phyloP scores from a whole-genome alignment of 2,797 vertebrate species.

The Acanthornis magna region DNA sequence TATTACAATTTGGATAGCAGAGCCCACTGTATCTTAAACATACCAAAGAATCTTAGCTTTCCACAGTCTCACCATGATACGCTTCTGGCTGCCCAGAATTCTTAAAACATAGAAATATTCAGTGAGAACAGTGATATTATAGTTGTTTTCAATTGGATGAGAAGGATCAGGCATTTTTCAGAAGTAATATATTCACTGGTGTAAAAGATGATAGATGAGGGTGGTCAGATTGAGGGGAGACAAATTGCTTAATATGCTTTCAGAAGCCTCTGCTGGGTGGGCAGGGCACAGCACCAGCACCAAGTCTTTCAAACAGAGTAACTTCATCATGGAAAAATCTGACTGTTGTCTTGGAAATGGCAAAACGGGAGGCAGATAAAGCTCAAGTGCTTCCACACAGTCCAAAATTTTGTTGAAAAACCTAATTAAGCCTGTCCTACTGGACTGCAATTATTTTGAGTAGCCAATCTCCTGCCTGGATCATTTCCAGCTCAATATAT shows the following conservation, averaged over 20 bases:
- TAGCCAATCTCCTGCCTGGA: neutral
- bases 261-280: neutral
- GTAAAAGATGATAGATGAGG: neutral
- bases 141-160: neutral
- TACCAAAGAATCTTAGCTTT: neutral
- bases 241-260: neutral
- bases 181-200: neutral
- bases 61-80: neutral
- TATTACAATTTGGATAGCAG: neutral
- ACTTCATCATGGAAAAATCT: neutral
- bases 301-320: neutral
- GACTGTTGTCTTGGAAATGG: neutral
- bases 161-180: neutral
- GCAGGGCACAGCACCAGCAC: neutral
- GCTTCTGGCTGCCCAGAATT: neutral
- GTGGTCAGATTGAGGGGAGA: neutral
- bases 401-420: neutral
- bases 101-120: neutral
- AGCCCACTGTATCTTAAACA: neutral
- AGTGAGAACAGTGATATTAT: neutral
- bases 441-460: neutral
- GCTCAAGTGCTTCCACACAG: neutral
- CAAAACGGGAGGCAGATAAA: neutral
- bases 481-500: neutral
- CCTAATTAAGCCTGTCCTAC: neutral